Base-by-base conservation (phyloP, 1,140 invertebrate genomes). In the Heliconius eleuchia region DNA sequence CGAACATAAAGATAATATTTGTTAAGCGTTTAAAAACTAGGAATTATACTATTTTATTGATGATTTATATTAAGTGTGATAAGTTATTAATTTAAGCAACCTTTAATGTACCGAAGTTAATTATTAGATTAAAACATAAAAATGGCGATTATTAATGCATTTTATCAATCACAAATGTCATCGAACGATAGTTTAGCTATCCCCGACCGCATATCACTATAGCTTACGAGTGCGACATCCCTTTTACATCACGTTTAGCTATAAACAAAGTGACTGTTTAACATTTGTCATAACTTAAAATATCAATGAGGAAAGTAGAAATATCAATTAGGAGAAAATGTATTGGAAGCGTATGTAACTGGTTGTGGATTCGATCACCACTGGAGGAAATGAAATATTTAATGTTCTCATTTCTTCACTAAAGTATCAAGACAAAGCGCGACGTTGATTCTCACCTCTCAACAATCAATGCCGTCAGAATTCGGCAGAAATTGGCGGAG, bases 211-310 rank as follows among this genome's bases (percentile, higher is more conserved):
- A 30, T 66, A 66, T 66, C 60, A 66, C 13, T 66, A 7, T 37
- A 46, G 42, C 11, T n/a, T 60, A 60, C n/a, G n/a, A 60, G 60
- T 66, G 27, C 60, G 27, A 27, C 60, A 66, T 66, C 60, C 60
- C 30, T 66, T 16, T 2, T 66, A 30, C 60, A 30, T 66, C 60
- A 66, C 60, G 60, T 66, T 27, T 30, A 66, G 60, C 60, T 30
- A 16, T 66, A 30, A 60, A 60, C 57, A 60, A 55, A 57, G 60
- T 66, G 9, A 66, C 60, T 46, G 5, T 46, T 46, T 5, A 4
- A 46, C 2, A 66, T 30, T 66, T 66, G 27, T 66, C 60, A 30
- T 66, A 66, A 30, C 30, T 66, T 66, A n/a, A 66, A 75, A 75
- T 66, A 37, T 13, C 42, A 60, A 60, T 13, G 39, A 75, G 55